Conservation (phyloP, 2,113 vertebrate species). For the Psilopogon haemacephalus region DNA sequence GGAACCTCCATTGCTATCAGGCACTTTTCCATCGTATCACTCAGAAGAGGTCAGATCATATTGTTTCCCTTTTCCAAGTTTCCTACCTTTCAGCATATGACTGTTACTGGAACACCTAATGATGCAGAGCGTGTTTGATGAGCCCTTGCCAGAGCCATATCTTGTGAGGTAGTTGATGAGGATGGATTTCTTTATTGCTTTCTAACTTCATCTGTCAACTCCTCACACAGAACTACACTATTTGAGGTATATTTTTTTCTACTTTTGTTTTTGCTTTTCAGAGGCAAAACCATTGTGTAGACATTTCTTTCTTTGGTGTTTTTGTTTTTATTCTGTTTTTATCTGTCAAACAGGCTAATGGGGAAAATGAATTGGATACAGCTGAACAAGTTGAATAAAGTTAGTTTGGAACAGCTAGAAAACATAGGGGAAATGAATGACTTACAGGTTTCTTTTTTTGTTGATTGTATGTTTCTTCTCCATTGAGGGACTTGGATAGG, state of each 20-base stretch:
- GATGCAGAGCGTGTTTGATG: not conserved
- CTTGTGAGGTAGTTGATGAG: not conserved
- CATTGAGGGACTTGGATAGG: too few species aligned
- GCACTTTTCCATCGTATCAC: accelerated
- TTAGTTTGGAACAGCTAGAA: not conserved
- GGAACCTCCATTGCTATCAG: not conserved
- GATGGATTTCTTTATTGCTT: not conserved
- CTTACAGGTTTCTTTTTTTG: not conserved
- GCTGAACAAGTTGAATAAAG: not conserved
- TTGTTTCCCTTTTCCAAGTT: not conserved
- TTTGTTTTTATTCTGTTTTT: not conserved
- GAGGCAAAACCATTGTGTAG: not conserved
- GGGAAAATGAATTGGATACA: not conserved
- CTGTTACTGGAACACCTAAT: not conserved
- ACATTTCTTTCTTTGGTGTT: not conserved
- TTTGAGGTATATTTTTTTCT: not conserved
- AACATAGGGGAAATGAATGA: not conserved
- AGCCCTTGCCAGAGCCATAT: accelerated
- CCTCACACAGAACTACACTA: not conserved
- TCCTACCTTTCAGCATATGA: not conserved
- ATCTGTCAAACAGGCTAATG: not conserved
- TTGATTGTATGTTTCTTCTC: not conserved
- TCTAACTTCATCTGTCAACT: not conserved
- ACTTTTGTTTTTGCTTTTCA: not conserved
- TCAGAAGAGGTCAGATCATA: not conserved